Evolutionary conservation across 2,113 vertebrate genomes (phyloP).

Genomic region (Cyprinodon variegatus): DNA sequence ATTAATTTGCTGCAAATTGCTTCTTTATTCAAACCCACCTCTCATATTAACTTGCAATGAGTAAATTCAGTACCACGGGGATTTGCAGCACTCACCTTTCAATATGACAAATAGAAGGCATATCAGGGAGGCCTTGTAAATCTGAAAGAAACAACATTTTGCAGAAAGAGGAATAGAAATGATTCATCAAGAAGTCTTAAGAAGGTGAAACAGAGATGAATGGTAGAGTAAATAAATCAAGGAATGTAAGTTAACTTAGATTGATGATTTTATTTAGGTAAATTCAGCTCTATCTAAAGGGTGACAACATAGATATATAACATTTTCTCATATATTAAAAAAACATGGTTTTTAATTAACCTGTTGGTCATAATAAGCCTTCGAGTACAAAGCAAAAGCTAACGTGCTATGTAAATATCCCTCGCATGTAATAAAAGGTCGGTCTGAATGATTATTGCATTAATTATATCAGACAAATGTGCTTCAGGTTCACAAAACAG

Average conservation of each 20-base stretch:
- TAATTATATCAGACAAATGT: slow-evolving; percentile 30
- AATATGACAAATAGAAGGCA: slow-evolving; percentile 39
- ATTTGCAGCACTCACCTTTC: slow-evolving; percentile 54
- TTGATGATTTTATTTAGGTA: neutral
- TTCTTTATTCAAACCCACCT: neutral
- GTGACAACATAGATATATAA: neutral
- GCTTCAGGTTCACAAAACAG: slow-evolving; percentile 21
- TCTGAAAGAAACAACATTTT: slow-evolving; percentile 51
- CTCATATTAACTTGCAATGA: slow-evolving; percentile 2
- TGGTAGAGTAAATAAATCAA: neutral
- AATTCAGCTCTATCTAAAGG: neutral
- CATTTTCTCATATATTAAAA: neutral
- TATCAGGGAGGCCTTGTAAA: slow-evolving; percentile 22
- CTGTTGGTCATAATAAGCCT: neutral
- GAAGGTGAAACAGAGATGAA: neutral
- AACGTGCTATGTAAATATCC: neutral
- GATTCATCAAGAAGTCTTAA: neutral
- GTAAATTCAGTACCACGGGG: neutral
- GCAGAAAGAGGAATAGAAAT: neutral
- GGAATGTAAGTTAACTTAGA: neutral
- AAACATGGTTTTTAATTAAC: neutral
- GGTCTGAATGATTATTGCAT: neutral
- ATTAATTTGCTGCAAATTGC: neutral
- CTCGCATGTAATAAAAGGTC: neutral
- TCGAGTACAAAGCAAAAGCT: neutral